Percentiles rank a stretch among this genome's conserved stretches.
Evolutionary conservation across 2,113 vertebrate genomes (phyloP).

Genomic region (Microcebus murinus): DNA sequence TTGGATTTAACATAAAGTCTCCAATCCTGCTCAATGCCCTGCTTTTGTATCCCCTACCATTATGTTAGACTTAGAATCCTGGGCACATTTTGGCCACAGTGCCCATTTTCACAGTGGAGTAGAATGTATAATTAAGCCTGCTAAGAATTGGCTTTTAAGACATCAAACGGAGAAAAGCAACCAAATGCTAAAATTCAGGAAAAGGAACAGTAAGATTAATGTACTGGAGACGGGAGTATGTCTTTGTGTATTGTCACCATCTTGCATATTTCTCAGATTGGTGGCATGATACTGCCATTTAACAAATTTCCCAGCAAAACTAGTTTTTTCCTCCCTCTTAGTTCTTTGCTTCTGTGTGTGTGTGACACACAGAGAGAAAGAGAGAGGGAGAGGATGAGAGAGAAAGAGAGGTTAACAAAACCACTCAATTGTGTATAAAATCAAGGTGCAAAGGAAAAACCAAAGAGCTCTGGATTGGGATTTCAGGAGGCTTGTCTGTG

Average conservation of each 20-base stretch:
- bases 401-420: background rate
- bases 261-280: background rate
- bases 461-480: background rate
- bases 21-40: background rate
- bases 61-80: constrained; percentile 8
- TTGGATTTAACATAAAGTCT: background rate
- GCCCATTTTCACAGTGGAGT: constrained; percentile 31
- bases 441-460: background rate
- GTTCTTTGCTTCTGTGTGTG: background rate
- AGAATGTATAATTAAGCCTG: constrained; percentile 56
- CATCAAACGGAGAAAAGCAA: background rate
- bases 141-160: constrained; percentile 13
- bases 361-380: background rate
- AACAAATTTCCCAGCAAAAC: constrained; percentile 29
- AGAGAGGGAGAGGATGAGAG: background rate
- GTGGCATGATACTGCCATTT: constrained; percentile 46
- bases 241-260: background rate
- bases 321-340: background rate
- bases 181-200: background rate
- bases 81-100: background rate
- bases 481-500: background rate
- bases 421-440: background rate
- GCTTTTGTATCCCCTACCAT: background rate
- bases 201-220: background rate
- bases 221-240: background rate